phyloP scores from a whole-genome alignment of 2,113 vertebrate genomes.

The Mustelus asterias region DNA sequence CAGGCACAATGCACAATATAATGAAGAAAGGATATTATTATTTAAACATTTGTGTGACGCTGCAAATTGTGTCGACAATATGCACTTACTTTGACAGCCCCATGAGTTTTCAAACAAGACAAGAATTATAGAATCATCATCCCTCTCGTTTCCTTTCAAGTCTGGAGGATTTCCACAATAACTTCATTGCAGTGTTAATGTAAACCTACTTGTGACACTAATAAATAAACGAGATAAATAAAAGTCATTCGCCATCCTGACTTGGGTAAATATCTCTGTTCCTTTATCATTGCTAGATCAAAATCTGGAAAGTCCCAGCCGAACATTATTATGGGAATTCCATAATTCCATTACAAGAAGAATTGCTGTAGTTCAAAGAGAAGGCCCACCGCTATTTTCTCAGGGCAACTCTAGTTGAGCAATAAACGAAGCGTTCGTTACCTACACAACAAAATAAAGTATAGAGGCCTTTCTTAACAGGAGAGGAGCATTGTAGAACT shows the following conservation, averaged over 20 bases:
- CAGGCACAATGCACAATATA: not conserved
- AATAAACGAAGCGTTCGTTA: not conserved
- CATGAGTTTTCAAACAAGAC: not conserved
- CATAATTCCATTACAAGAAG: not conserved
- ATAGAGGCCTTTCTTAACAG: not conserved
- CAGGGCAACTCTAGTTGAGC: not conserved
- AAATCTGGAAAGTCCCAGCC: not conserved
- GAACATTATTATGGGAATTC: not conserved
- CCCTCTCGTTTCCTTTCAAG: not conserved
- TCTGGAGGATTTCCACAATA: too few relatives aligned
- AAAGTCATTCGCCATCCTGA: not conserved
- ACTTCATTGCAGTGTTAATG: too few relatives aligned
- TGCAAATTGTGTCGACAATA: not conserved
- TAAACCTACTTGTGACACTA: too few relatives aligned
- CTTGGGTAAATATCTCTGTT: not conserved
- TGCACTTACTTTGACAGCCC: not conserved
- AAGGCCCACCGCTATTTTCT: not conserved
- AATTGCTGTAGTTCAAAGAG: not conserved
- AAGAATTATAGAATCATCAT: not conserved
- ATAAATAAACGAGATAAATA: too few relatives aligned
- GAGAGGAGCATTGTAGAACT: not conserved
- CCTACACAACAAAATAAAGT: not conserved
- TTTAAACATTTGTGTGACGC: not conserved
- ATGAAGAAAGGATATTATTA: not conserved
- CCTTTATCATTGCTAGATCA: not conserved